These are phyloP conservation scores for Psylliodes chrysocephalus DNA, from an alignment of 2,888 invertebrate genomes.

Conservation along the genomic window DNA sequence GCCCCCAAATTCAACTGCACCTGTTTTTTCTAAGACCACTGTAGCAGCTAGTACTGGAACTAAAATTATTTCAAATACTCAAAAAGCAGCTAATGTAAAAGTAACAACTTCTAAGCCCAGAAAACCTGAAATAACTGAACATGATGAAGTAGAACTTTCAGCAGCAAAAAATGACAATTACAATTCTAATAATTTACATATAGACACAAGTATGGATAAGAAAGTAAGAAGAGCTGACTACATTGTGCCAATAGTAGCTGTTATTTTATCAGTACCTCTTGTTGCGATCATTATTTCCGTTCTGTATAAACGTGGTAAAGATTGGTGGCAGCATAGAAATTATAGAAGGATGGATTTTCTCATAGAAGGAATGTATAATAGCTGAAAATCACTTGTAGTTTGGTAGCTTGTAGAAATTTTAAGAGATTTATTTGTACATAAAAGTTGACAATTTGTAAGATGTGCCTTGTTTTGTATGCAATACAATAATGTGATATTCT, in stretches of 20 bases:
- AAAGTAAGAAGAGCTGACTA: conserved; percentile 67
- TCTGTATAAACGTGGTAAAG: conserved; percentile 76
- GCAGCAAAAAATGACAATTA: conserved; percentile 16
- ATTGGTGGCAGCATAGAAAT: conserved; percentile 87
- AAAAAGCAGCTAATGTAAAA: conserved; percentile 4
- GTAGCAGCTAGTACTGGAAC: not conserved
- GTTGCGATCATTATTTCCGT: conserved; percentile 75
- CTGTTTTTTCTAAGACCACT: not conserved
- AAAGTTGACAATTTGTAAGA: conserved; percentile 14
- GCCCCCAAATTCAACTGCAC: not conserved
- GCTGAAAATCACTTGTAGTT: conserved; percentile 61
- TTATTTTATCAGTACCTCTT: conserved; percentile 79
- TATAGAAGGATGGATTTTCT: conserved; percentile 89
- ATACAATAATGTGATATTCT: conserved; percentile 51
- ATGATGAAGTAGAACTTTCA: conserved; percentile 34
- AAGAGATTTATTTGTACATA: conserved; percentile 14
- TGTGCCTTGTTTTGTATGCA: conserved; percentile 41
- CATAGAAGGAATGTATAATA: conserved; percentile 90
- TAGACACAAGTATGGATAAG: conserved; percentile 37
- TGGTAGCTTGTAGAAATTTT: not conserved
- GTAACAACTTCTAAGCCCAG: conserved; percentile 20
- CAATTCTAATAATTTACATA: conserved; percentile 3
- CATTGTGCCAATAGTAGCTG: conserved; percentile 79
- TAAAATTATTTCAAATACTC: not conserved
- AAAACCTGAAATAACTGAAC: conserved; percentile 41